Evolutionary conservation across 1,140 invertebrate species (phyloP).

Genomic region (Formica exsecta): DNA sequence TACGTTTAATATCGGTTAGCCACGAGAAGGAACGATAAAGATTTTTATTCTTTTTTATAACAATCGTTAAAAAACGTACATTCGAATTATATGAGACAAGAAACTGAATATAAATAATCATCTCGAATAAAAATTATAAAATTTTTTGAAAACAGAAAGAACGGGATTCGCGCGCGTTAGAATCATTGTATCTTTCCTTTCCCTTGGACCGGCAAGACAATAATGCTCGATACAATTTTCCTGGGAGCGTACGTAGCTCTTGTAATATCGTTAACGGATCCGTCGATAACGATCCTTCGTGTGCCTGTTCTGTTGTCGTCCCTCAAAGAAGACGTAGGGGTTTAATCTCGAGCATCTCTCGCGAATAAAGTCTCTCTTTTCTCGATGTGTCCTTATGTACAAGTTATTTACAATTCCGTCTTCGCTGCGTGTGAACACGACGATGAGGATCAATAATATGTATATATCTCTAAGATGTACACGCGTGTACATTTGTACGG

Average conservation of each 20-base stretch:
- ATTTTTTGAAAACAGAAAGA: not conserved
- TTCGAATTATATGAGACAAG: not conserved
- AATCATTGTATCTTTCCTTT: constrained; percentile 8
- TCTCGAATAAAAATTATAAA: not conserved
- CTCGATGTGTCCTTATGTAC: constrained; percentile 59
- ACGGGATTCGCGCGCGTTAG: not conserved
- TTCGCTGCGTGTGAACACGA: constrained; percentile 29
- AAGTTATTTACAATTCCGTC: constrained; percentile 56
- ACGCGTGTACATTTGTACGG: constrained; percentile 59
- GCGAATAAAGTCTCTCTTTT: constrained; percentile 62
- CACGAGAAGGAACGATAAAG: not conserved
- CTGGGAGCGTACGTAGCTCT: constrained; percentile 13
- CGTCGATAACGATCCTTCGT: constrained; percentile 62
- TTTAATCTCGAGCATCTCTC: constrained; percentile 54
- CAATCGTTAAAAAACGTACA: not conserved
- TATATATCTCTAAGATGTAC: constrained; percentile 50
- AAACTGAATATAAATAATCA: not conserved
- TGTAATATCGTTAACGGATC: constrained; percentile 50
- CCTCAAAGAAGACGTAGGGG: constrained; percentile 45
- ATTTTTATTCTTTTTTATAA: too few species aligned
- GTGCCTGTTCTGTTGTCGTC: constrained; percentile 38
- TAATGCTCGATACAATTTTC: not conserved
- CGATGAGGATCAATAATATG: constrained; percentile 31
- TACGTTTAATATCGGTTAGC: constrained; percentile 10
- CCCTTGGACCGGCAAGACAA: not conserved